A percentile compares a stretch with the other conserved stretches of the same genome.
Conservation (phyloP, 1,140 invertebrate species). For the Saxidomus purpurata region DNA sequence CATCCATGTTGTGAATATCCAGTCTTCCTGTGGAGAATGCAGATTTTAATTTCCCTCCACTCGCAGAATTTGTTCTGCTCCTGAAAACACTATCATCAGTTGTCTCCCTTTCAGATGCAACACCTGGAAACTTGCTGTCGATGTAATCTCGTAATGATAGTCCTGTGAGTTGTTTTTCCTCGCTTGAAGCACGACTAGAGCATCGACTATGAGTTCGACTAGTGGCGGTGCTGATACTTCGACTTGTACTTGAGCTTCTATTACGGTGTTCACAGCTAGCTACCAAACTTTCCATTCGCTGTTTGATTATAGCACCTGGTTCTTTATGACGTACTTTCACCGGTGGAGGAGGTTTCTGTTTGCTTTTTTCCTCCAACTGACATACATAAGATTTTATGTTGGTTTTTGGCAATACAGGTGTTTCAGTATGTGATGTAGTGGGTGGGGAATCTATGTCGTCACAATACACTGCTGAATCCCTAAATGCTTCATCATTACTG, state of each 20-base stretch:
- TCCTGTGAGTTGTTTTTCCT: constrained; percentile 36
- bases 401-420: constrained; percentile 3
- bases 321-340: constrained; percentile 42
- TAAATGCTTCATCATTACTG: constrained; percentile 50
- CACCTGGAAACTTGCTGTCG: constrained; percentile 47
- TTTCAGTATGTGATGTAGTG: neutral
- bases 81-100: constrained; percentile 19
- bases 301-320: constrained; percentile 58
- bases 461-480: constrained; percentile 64
- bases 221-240: constrained; percentile 47
- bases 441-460: constrained; percentile 42
- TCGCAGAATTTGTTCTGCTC: neutral
- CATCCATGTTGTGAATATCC: constrained; percentile 48
- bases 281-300: constrained; percentile 57
- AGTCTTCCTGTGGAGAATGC: constrained; percentile 50
- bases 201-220: constrained; percentile 45
- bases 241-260: constrained; percentile 52
- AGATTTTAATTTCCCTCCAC: constrained; percentile 15
- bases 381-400: constrained; percentile 53
- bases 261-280: constrained; percentile 37
- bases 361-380: constrained; percentile 59
- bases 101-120: neutral
- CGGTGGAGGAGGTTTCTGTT: neutral
- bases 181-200: constrained; percentile 60
- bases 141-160: constrained; percentile 40